Evolutionary conservation across 1,140 invertebrate species (phyloP).

Genomic region (Tetraneura akinire): DNA sequence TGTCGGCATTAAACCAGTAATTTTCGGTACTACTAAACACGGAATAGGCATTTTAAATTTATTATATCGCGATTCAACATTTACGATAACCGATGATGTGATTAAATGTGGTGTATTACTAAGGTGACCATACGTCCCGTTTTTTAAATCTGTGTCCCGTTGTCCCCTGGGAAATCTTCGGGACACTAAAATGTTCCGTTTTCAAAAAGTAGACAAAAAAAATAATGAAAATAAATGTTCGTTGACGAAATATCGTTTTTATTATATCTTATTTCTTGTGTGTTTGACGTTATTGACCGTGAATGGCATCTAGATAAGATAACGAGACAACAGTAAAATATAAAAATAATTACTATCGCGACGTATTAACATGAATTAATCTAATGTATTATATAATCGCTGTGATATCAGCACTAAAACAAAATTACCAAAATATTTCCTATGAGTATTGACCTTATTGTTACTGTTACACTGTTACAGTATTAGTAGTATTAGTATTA

Average conservation of each 20-base stretch:
- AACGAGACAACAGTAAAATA: not conserved
- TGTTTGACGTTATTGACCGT: not conserved
- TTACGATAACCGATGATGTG: no score
- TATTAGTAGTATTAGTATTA: no score
- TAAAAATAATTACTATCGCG: not conserved
- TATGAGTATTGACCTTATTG: no score
- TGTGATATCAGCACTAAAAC: constrained; percentile 5
- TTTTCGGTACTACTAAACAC: no score
- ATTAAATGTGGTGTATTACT: no score
- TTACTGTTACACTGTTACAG: no score
- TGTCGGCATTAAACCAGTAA: no score
- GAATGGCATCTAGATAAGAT: not conserved
- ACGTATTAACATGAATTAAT: constrained; percentile 19
- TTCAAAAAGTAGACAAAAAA: not conserved
- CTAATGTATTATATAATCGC: not conserved
- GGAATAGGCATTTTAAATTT: no score
- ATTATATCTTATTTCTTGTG: constrained; percentile 3
- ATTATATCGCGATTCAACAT: no score
- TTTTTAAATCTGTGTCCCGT: constrained; percentile 1
- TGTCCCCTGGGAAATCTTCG: constrained; percentile 11
- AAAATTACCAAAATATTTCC: constrained; percentile 21
- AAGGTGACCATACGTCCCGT: no score
- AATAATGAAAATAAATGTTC: constrained; percentile 17
- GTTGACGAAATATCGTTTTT: constrained; percentile 7
- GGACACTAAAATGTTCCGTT: no score